A percentile compares a stretch with the other conserved stretches of the same genome.
phyloP scores from a whole-genome alignment of 2,113 vertebrate species.

The Callionymus lyra region DNA sequence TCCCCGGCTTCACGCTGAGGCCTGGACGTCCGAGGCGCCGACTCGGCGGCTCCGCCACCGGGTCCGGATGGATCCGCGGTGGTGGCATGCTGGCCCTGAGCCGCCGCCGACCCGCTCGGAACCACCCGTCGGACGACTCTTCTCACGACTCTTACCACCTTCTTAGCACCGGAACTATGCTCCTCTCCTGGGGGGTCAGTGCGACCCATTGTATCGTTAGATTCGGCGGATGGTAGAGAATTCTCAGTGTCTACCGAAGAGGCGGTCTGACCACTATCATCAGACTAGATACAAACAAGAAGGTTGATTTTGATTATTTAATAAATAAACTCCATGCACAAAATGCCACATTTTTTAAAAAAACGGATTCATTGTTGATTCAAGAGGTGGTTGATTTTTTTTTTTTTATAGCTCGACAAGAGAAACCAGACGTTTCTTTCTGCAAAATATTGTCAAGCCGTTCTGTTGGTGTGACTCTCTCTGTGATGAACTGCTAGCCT shows the following conservation, averaged over 20 bases:
- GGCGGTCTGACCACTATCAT: conserved; percentile 44
- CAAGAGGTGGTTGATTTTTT: no score
- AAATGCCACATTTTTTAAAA: no score
- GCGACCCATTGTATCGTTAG: conserved; percentile 32
- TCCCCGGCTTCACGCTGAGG: conserved; percentile 61
- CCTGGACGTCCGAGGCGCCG: conserved; percentile 19
- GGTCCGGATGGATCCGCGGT: conserved; percentile 9
- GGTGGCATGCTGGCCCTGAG: conserved; percentile 11
- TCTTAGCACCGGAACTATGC: conserved; percentile 63
- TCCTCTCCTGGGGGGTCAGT: conserved; percentile 36
- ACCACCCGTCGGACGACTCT: conserved; percentile 75
- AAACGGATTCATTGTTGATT: no score
- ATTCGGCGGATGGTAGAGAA: conserved; percentile 8
- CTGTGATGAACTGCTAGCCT: no score
- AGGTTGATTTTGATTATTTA: not conserved
- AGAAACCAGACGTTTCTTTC: no score
- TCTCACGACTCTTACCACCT: conserved; percentile 69
- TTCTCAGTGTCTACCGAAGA: conserved; percentile 26
- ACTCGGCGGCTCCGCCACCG: conserved; percentile 10
- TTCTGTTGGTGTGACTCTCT: no score
- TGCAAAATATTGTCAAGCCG: no score
- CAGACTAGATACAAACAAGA: conserved; percentile 52
- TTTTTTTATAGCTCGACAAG: no score
- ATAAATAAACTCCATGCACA: no score
- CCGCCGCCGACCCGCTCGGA: conserved; percentile 65